Evolutionary conservation across 30 jellyfish, hydroid and myxozoan species (phyloP).

Genomic region (Aurelia coerulea): DNA sequence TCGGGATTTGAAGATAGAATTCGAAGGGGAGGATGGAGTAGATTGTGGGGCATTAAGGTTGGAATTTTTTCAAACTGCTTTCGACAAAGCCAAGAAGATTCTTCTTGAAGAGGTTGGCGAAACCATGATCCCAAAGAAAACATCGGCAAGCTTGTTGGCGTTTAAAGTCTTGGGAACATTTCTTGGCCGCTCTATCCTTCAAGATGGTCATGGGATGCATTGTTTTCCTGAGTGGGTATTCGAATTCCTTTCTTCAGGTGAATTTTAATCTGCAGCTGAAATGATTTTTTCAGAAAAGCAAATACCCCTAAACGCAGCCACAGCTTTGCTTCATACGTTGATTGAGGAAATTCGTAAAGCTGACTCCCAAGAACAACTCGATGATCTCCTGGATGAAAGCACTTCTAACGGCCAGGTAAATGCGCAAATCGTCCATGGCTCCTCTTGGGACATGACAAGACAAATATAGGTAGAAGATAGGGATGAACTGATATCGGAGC

Average conservation of each 20-base stretch:
- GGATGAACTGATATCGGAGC: conserved; percentile 12
- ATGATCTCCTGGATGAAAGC: conserved; percentile 9
- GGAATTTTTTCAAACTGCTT: conserved; percentile 2
- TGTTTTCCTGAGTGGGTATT: conserved; percentile 15
- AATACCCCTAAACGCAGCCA: no score
- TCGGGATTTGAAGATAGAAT: conserved; percentile 6
- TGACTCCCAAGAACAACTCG: conserved; percentile 8
- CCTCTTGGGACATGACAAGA: conserved; percentile 17
- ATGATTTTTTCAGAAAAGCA: not conserved
- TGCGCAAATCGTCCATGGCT: conserved; percentile 15
- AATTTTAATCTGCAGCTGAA: conserved; percentile 14
- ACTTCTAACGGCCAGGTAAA: conserved; percentile 16
- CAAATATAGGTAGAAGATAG: not conserved
- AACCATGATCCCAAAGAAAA: conserved; percentile 11
- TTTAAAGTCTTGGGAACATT: conserved; percentile 12
- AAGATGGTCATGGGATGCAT: not conserved
- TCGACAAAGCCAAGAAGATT: not conserved
- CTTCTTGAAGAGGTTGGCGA: conserved; percentile 22
- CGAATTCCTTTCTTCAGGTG: conserved; percentile 4
- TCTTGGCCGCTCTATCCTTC: not conserved
- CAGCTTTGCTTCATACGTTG: not conserved
- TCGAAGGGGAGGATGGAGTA: conserved; percentile 3
- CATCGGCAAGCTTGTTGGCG: conserved; percentile 11
- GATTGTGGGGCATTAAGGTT: not conserved
- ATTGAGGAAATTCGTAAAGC: conserved; percentile 22